Percentiles rank a stretch among this genome's conserved stretches.
Conservation (phyloP, 2,888 invertebrate genomes). For the Poecilobothrus nobilitatus region DNA sequence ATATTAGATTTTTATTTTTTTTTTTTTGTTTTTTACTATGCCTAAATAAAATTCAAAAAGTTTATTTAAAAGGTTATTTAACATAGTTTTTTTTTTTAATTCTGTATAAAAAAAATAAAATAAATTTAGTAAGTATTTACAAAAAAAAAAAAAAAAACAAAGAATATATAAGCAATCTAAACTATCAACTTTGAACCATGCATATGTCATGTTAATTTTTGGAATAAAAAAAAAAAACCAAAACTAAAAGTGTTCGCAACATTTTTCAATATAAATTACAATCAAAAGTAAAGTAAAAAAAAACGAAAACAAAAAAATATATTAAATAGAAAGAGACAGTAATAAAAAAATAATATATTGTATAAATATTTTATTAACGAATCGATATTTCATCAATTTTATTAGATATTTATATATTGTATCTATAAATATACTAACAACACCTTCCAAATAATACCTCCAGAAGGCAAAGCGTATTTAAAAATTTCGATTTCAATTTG, state of each 20-base stretch:
- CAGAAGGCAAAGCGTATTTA: no score
- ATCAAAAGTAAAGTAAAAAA: neutral
- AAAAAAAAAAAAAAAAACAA: neutral
- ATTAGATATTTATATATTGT: no score
- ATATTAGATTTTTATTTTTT: neutral
- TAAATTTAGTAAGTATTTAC: neutral
- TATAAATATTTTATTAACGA: conserved; percentile 1
- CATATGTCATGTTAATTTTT: conserved; percentile 1
- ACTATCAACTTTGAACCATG: neutral
- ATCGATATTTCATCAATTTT: conserved; percentile 1
- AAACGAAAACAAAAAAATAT: neutral
- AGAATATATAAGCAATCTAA: neutral
- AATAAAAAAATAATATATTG: neutral
- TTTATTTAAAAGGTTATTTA: neutral
- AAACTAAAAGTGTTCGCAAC: neutral
- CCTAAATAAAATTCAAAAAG: no score
- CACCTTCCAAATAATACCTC: no score
- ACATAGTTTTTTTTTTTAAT: neutral
- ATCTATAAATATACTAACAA: no score
- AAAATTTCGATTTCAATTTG: no score
- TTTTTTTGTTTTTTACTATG: neutral
- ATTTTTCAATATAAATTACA: neutral
- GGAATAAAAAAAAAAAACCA: neutral
- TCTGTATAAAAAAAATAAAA: neutral
- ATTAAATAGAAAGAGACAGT: neutral